Evolutionary conservation across 2,797 vertebrate species (phyloP).

Genomic region (Phalloptychus januarius): DNA sequence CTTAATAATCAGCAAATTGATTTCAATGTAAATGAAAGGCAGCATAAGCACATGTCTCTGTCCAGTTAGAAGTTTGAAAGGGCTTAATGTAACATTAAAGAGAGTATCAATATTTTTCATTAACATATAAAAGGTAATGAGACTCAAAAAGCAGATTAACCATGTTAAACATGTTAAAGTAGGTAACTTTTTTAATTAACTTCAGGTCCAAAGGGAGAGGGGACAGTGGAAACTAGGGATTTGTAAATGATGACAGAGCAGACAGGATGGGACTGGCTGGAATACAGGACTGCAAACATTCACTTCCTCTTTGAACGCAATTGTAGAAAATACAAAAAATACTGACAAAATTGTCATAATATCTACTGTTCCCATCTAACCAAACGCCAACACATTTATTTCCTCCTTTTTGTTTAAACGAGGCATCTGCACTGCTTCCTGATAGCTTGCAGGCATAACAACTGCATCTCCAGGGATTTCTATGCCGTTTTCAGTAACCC

Average conservation of each 20-base stretch:
- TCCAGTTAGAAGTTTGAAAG: neutral
- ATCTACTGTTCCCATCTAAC: conserved; percentile 35
- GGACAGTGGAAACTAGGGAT: conserved; percentile 22
- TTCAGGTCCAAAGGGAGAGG: neutral
- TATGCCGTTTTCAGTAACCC: conserved; percentile 28
- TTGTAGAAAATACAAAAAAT: neutral
- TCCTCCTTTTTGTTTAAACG: conserved; percentile 28
- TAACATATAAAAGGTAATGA: neutral
- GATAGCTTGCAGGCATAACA: conserved; percentile 22
- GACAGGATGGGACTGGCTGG: neutral
- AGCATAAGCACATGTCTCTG: neutral
- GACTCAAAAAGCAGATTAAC: neutral
- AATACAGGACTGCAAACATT: conserved; percentile 1
- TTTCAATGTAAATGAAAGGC: neutral
- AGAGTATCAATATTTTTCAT: neutral
- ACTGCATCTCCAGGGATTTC: conserved; percentile 22
- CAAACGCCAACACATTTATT: conserved; percentile 15
- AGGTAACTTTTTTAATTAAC: neutral
- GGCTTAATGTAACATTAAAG: neutral
- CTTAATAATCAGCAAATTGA: too few relatives aligned
- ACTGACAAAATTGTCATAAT: conserved; percentile 32
- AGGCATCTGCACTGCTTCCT: conserved; percentile 15
- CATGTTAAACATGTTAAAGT: neutral
- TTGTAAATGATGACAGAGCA: conserved; percentile 27
- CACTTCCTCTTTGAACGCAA: conserved; percentile 36